Evolutionary conservation across 2,888 invertebrate species (phyloP).

Genomic region (Hypomecis punctinalis): DNA sequence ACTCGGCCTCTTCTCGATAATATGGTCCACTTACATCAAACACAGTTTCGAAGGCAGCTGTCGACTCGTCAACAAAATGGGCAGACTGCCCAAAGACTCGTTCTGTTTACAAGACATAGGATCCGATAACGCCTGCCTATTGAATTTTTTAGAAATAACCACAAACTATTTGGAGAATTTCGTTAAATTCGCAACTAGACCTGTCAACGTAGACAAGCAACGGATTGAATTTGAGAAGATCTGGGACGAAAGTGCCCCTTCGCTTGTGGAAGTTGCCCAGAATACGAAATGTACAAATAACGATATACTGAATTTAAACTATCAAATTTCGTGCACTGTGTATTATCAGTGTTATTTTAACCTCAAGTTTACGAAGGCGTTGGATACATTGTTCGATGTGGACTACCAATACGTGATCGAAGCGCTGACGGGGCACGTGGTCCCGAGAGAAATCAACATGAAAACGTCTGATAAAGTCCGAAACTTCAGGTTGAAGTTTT

Average conservation of each 20-base stretch:
- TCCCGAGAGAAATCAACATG: slow-evolving; percentile 84
- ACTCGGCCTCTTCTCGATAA: slow-evolving; percentile 92
- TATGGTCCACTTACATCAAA: slow-evolving; percentile 96
- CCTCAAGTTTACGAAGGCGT: slow-evolving; percentile 89
- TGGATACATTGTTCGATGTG: slow-evolving; percentile 91
- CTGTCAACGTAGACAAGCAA: slow-evolving; percentile 66
- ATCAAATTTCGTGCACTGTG: slow-evolving; percentile 90
- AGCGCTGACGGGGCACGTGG: slow-evolving; percentile 67
- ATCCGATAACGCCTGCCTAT: slow-evolving; percentile 87
- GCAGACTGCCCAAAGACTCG: slow-evolving; percentile 94
- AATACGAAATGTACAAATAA: slow-evolving; percentile 90
- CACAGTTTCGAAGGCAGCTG: slow-evolving; percentile 91
- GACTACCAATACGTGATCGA: slow-evolving; percentile 86
- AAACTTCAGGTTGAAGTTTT: slow-evolving; percentile 88
- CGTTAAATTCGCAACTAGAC: slow-evolving; percentile 68
- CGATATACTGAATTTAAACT: slow-evolving; percentile 91
- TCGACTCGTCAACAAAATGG: slow-evolving; percentile 91
- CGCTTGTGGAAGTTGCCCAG: slow-evolving; percentile 91
- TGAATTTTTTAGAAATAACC: slow-evolving; percentile 75
- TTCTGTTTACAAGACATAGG: slow-evolving; percentile 92
- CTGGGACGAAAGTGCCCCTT: slow-evolving; percentile 88
- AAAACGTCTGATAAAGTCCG: slow-evolving; percentile 89
- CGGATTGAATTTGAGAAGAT: slow-evolving; percentile 86
- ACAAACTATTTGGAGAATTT: slow-evolving; percentile 80
- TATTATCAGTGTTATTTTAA: slow-evolving; percentile 92